Evolutionary conservation across 2,888 invertebrate genomes (phyloP).

Genomic region (Pelosia muscerda): DNA sequence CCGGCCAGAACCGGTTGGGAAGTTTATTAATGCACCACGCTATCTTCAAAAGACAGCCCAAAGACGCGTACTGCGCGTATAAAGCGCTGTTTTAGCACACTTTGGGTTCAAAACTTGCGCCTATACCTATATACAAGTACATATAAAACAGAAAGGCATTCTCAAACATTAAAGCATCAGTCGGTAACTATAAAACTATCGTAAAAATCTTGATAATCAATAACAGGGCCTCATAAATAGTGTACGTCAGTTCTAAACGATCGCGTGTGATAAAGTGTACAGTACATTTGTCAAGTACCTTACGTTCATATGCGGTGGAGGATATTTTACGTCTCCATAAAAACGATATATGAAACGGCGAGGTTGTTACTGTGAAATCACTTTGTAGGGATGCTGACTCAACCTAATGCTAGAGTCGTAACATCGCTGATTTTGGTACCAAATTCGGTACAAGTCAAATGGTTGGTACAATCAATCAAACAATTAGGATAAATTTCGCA

Average conservation of each 20-base stretch:
- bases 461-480: no score
- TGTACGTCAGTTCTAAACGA: slow-evolving; percentile 17
- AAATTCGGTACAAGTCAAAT: no score
- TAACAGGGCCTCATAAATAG: slow-evolving; percentile 14
- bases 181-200: slow-evolving; percentile 3
- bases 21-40: no score
- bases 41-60: no score
- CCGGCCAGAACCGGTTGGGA: no score
- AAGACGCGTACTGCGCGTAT: no score
- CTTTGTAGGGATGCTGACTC: slow-evolving; percentile 6
- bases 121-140: no score
- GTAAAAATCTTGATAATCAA: slow-evolving; percentile 11
- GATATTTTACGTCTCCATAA: slow-evolving; percentile 27
- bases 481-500: no score
- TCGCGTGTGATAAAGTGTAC: slow-evolving; percentile 18
- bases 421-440: background rate
- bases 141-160: background rate
- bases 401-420: background rate
- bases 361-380: slow-evolving; percentile 14
- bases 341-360: slow-evolving; percentile 19
- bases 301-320: background rate
- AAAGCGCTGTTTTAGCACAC: no score
- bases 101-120: no score
- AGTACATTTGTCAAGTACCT: slow-evolving; percentile 22
- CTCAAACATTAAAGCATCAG: background rate